A percentile compares a stretch with the other conserved stretches of the same genome.
Conservation (phyloP, 2,113 vertebrate genomes). For the Acrocephalus kingi region DNA sequence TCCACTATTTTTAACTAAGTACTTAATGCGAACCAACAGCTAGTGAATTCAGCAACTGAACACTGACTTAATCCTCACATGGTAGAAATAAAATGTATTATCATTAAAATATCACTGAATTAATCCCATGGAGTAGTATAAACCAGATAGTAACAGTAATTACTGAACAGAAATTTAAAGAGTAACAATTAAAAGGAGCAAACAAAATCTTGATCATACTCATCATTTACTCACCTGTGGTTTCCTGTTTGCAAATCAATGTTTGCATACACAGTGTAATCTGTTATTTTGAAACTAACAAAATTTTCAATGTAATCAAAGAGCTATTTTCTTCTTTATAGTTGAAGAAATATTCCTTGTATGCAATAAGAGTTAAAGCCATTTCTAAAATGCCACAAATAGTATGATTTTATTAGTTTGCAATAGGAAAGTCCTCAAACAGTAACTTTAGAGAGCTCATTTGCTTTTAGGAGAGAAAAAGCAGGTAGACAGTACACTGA, state of each 20-base stretch:
- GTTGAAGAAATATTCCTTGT: not conserved
- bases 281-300: not conserved
- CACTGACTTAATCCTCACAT: not conserved
- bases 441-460: not conserved
- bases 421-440: not conserved
- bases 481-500: not conserved
- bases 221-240: not conserved
- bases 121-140: not conserved
- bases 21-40: conserved; percentile 6
- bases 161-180: conserved; percentile 29
- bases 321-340: not conserved
- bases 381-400: not conserved
- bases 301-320: not conserved
- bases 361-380: not conserved
- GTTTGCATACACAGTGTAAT: not conserved
- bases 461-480: not conserved
- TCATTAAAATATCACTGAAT: conserved; percentile 45
- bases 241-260: not conserved
- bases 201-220: not conserved
- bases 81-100: not conserved
- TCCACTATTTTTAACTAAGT: conserved; percentile 36
- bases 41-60: conserved; percentile 22
- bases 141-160: conserved; percentile 5
- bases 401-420: not conserved
- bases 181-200: conserved; percentile 10